Base-by-base conservation (phyloP, 2,888 invertebrate species). In the Uropetala carovei region DNA sequence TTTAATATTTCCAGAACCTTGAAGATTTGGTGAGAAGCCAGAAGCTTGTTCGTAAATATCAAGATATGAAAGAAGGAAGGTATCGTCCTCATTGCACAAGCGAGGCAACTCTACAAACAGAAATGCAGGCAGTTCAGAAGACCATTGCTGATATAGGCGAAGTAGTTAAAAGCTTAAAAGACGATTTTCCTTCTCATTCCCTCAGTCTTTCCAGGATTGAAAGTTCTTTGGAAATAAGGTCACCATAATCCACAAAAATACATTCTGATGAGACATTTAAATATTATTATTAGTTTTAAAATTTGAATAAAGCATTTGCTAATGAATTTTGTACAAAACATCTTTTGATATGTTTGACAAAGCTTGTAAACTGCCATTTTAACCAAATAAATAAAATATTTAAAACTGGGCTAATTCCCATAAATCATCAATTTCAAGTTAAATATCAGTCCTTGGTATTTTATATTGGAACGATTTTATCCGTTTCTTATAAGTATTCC, bases 1-100 rank as follows among this genome's bases (percentile, higher is more conserved):
- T 43, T 43, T 3, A 43, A 43, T 43, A 43, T 92, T 94, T 94
- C 58, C 94, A 96, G 96, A 96, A 96, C 93, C 95, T 96, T 93
- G 96, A 96, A 94, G 94, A 96, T 92, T 94, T 98, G 30, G 96
- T 98, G 0, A 96, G 97, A 89, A 96, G 96, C 93, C 98, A 98
- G 94, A 96, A 97, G 59, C 96, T 97, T 93, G 96, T 97, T 59
- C 96, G 95, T 93, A 96, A 97, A 93, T 96, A 97, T 92, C 94
- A 95, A 92, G 95, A 95, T 58, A 94, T 95, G 4, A 95, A 95
- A 93, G 94, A 94, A 91, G 94, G 95, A 5, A 94, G 94, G 57
- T 95, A 96, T 93, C 95, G 95, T 93, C 94, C 95, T 92, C 93
- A 94, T 5, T 94, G 94, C 92, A 95, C 95, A 93, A 94, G 94